A percentile compares a stretch with the other conserved stretches of the same genome.
phyloP scores from a whole-genome alignment of 2,113 vertebrate species.

The Hucho hucho region DNA sequence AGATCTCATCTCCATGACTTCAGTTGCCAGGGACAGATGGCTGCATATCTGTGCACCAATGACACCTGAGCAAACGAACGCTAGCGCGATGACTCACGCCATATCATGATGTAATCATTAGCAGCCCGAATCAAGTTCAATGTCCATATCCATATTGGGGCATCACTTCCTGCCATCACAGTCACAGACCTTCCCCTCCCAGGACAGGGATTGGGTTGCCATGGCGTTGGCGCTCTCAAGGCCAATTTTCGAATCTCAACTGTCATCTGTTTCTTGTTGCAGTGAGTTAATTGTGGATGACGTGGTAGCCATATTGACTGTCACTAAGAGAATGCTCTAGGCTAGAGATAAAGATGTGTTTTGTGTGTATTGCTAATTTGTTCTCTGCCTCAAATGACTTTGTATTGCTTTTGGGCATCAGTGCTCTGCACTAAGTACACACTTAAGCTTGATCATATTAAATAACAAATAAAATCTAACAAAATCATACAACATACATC shows the following conservation, averaged over 20 bases:
- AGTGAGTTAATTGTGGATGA: slow-evolving; percentile 59
- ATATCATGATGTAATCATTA: slow-evolving; percentile 56
- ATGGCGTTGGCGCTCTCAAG: slow-evolving; percentile 64
- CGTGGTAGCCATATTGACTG: slow-evolving; percentile 42
- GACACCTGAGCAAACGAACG: slow-evolving; percentile 67
- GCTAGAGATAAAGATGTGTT: slow-evolving; percentile 27
- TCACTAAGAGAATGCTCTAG: slow-evolving; percentile 9
- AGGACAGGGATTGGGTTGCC: slow-evolving; percentile 51
- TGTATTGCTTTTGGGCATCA: not conserved
- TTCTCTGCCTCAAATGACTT: not conserved
- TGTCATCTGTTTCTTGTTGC: slow-evolving; percentile 62
- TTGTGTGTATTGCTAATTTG: slow-evolving; percentile 9
- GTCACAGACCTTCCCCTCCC: slow-evolving; percentile 33
- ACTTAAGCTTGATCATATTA: too few species aligned
- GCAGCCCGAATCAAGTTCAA: slow-evolving; percentile 52
- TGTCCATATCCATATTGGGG: slow-evolving; percentile 50
- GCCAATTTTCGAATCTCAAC: slow-evolving; percentile 56
- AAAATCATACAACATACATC: too few species aligned
- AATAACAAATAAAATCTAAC: too few species aligned
- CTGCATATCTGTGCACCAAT: slow-evolving; percentile 52
- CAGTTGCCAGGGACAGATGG: slow-evolving; percentile 69
- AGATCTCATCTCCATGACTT: slow-evolving; percentile 51
- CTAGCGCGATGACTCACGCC: slow-evolving; percentile 65
- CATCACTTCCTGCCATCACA: slow-evolving; percentile 57
- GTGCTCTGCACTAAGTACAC: too few species aligned